These are phyloP conservation scores for Sparus aurata DNA, from an alignment of 2,797 vertebrate genomes.

Conservation along the genomic window DNA sequence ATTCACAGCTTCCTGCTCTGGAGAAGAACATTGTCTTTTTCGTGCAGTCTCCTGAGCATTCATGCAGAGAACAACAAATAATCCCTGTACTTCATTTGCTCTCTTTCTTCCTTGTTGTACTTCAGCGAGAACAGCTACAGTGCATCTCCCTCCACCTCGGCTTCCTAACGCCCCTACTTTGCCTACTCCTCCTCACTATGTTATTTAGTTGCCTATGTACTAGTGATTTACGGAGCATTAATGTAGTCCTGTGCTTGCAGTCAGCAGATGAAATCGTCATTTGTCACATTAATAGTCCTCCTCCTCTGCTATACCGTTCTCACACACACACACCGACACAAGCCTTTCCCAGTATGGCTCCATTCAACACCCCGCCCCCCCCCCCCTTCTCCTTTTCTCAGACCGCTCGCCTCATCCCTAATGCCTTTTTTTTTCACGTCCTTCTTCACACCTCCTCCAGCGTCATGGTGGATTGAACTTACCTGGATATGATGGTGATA, in stretches of 20 bases:
- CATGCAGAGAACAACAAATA: constrained; percentile 47
- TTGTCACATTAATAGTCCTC: constrained; percentile 78
- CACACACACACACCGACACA: constrained; percentile 2
- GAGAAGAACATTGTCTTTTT: constrained; percentile 19
- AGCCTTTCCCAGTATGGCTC: constrained; percentile 40
- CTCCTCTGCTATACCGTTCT: constrained; percentile 47
- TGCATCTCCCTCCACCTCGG: neutral
- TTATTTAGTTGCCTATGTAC: constrained; percentile 55
- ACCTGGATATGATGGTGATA: neutral
- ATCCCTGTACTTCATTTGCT: constrained; percentile 13
- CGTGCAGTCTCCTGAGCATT: constrained; percentile 34
- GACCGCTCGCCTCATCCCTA: constrained; percentile 4
- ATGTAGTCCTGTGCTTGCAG: constrained; percentile 74
- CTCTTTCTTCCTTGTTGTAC: constrained; percentile 26
- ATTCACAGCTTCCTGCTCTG: constrained; percentile 9
- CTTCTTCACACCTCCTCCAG: constrained; percentile 2
- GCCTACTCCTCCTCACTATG: constrained; percentile 30
- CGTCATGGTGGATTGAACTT: constrained; percentile 11
- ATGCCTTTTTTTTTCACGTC: neutral
- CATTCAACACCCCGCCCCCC: constrained; percentile 26
- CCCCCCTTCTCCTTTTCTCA: constrained; percentile 14
- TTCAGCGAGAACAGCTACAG: constrained; percentile 15
- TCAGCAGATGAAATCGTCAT: constrained; percentile 77
- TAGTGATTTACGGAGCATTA: constrained; percentile 69
- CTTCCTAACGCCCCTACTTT: constrained; percentile 17